Conservation (phyloP, 2,888 invertebrate genomes). For the Molorchus minor region DNA sequence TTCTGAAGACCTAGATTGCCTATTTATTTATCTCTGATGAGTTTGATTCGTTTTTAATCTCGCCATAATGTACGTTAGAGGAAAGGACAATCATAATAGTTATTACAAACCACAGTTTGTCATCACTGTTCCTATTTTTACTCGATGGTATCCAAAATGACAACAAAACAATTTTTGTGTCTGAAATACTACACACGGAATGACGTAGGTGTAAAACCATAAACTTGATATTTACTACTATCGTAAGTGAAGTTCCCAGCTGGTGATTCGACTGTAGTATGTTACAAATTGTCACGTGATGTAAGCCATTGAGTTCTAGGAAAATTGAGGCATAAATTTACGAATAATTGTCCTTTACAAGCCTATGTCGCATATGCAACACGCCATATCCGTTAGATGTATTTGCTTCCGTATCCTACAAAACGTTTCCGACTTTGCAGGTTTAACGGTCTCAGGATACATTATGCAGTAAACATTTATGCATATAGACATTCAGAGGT, state of each 20-base stretch:
- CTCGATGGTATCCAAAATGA: no score
- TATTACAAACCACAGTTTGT: no score
- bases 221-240: slow-evolving; percentile 11
- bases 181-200: no score
- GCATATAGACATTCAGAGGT: neutral
- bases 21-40: no score
- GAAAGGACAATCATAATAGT: no score
- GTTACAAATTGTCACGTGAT: slow-evolving; percentile 22
- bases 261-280: slow-evolving; percentile 15
- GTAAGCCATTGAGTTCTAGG: slow-evolving; percentile 21
- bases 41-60: no score
- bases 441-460: neutral
- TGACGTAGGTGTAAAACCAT: slow-evolving; percentile 4
- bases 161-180: neutral
- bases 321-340: slow-evolving; percentile 31
- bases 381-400: slow-evolving; percentile 27
- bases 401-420: slow-evolving; percentile 23
- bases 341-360: slow-evolving; percentile 28
- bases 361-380: slow-evolving; percentile 25
- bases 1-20: no score
- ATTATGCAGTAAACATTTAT: neutral
- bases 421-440: slow-evolving; percentile 24
- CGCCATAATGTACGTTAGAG: no score
- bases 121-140: no score
- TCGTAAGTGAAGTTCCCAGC: slow-evolving; percentile 17